phyloP scores from a whole-genome alignment of 2,888 invertebrate species.

The Choreutis nemorana region DNA sequence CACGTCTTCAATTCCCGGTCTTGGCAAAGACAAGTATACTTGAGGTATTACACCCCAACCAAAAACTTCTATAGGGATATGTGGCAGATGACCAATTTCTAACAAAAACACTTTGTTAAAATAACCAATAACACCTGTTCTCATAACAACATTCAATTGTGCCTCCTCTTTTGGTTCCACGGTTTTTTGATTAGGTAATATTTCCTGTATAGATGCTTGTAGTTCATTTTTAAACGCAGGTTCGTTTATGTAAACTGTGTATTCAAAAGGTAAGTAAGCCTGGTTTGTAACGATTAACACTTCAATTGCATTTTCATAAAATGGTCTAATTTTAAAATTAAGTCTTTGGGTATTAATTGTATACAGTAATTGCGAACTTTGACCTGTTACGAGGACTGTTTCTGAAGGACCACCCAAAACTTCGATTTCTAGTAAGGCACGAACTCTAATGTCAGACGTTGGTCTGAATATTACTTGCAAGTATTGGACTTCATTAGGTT shows the following conservation, averaged over 20 bases:
- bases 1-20: slow-evolving; percentile 33
- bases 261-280: slow-evolving; percentile 51
- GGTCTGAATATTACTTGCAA: slow-evolving; percentile 58
- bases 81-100: slow-evolving; percentile 63
- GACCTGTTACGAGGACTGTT: slow-evolving; percentile 49
- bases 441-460: slow-evolving; percentile 39
- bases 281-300: slow-evolving; percentile 49
- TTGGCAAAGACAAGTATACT: slow-evolving; percentile 56
- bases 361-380: slow-evolving; percentile 59
- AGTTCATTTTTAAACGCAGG: slow-evolving; percentile 33
- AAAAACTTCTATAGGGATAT: slow-evolving; percentile 56
- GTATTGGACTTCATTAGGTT: slow-evolving; percentile 55
- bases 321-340: slow-evolving; percentile 52
- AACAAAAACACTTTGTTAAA: slow-evolving; percentile 52
- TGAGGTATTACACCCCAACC: slow-evolving; percentile 70
- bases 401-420: slow-evolving; percentile 67
- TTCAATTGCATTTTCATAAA: slow-evolving; percentile 42
- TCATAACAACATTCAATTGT: slow-evolving; percentile 48
- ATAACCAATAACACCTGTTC: slow-evolving; percentile 63
- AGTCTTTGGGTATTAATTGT: slow-evolving; percentile 42
- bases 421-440: slow-evolving; percentile 55
- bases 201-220: slow-evolving; percentile 45
- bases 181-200: slow-evolving; percentile 43
- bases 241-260: slow-evolving; percentile 39
- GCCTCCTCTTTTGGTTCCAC: slow-evolving; percentile 43